Evolutionary conservation across 2,888 invertebrate species (phyloP).

Genomic region (Anorthoa munda): DNA sequence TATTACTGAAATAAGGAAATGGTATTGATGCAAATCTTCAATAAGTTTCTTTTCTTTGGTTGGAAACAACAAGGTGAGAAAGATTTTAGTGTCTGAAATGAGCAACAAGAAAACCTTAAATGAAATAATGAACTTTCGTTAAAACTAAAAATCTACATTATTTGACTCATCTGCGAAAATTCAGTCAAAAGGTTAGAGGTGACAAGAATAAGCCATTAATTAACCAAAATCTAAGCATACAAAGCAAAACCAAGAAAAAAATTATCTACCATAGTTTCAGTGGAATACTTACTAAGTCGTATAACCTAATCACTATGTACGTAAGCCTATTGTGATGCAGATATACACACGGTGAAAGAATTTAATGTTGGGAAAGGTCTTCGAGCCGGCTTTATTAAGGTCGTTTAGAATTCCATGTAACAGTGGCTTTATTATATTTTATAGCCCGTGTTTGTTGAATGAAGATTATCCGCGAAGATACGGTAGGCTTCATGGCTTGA

Average conservation of each 20-base stretch:
- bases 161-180: not conserved
- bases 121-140: not conserved
- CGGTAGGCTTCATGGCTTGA: conserved; percentile 42
- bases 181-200: not conserved
- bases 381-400: conserved; percentile 65
- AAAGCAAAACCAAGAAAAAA: not conserved
- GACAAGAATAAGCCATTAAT: conserved; percentile 9
- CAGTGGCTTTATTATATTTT: conserved; percentile 52
- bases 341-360: conserved; percentile 66
- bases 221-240: conserved; percentile 23
- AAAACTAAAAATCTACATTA: not conserved
- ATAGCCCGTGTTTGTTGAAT: conserved; percentile 56
- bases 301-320: conserved; percentile 69
- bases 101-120: not conserved
- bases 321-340: conserved; percentile 71
- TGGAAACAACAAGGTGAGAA: not conserved
- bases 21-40: not conserved
- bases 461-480: conserved; percentile 55
- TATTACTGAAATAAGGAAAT: not conserved
- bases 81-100: not conserved
- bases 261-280: conserved; percentile 56
- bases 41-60: not conserved
- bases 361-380: conserved; percentile 72
- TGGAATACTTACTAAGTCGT: conserved; percentile 66
- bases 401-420: conserved; percentile 61